Evolutionary conservation across 2,888 invertebrate genomes (phyloP).

Genomic region (Escarpia spicata): DNA sequence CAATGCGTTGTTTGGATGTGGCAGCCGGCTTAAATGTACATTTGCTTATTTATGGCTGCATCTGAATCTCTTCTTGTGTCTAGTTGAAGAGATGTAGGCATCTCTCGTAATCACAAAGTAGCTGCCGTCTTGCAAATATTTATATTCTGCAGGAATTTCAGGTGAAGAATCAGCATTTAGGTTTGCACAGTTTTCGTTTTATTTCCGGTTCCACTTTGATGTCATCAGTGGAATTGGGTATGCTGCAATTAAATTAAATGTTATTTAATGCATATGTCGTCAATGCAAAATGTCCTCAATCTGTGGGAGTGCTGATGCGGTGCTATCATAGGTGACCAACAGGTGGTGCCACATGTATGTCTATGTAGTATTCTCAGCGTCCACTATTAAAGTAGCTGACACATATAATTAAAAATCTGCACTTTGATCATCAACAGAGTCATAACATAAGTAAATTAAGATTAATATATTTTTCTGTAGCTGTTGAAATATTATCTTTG

Average conservation of each 20-base stretch:
- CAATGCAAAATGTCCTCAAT: neutral
- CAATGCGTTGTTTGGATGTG: neutral
- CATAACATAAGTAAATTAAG: neutral
- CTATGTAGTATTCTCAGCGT: no score
- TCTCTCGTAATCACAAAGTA: neutral
- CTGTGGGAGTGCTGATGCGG: neutral
- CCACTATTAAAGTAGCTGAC: neutral
- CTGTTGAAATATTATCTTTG: neutral
- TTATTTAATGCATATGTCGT: neutral
- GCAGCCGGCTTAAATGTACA: neutral
- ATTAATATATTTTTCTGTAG: neutral
- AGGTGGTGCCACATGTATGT: neutral
- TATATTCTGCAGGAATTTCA: neutral
- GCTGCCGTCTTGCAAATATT: neutral
- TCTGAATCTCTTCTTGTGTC: neutral
- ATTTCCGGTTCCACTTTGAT: neutral
- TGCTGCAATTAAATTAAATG: neutral
- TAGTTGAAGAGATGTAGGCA: neutral
- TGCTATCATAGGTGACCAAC: neutral
- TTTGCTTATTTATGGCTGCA: conserved; percentile 13
- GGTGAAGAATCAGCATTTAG: neutral
- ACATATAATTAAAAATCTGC: neutral
- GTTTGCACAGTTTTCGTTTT: neutral
- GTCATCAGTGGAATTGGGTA: neutral
- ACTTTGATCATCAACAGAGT: neutral